phyloP scores from a whole-genome alignment of 2,797 vertebrate species.

The Urophycis tenuis region DNA sequence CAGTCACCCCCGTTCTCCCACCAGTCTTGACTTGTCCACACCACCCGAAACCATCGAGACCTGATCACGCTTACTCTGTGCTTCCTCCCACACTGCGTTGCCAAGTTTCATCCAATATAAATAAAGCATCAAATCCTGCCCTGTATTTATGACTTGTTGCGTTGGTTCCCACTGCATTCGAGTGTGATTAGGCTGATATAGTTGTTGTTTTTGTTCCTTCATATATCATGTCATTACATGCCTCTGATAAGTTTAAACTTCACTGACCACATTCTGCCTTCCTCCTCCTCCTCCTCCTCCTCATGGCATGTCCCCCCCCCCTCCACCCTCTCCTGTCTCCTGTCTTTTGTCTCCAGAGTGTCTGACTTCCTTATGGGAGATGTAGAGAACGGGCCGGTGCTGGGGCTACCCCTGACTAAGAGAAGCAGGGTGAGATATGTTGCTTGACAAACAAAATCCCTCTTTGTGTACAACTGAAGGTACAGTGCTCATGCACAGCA shows the following conservation, averaged over 20 bases:
- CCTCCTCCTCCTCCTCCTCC: neutral
- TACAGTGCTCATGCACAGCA: neutral
- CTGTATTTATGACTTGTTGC: neutral
- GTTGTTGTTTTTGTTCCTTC: neutral
- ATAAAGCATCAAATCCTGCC: neutral
- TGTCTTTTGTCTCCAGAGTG: conserved; percentile 72
- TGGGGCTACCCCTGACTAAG: conserved; percentile 85
- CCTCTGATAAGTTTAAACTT: neutral
- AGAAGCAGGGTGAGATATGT: conserved; percentile 80
- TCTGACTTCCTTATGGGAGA: conserved; percentile 99
- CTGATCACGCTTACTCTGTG: too few species aligned
- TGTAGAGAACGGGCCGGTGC: conserved; percentile 89
- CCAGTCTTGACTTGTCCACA: neutral
- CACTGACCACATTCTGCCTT: neutral
- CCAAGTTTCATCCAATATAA: neutral
- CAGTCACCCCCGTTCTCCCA: neutral
- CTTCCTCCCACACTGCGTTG: neutral
- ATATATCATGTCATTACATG: neutral
- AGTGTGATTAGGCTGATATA: neutral
- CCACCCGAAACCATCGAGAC: neutral
- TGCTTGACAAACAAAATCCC: neutral
- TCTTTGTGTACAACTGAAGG: neutral
- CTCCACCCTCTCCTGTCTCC: conserved; percentile 1
- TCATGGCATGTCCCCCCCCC: neutral
- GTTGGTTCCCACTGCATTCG: neutral